Percentiles rank a stretch among this genome's conserved stretches.
These are phyloP conservation scores for Nautilus pompilius DNA, from an alignment of 1,140 invertebrate species.

Conservation along the genomic window DNA sequence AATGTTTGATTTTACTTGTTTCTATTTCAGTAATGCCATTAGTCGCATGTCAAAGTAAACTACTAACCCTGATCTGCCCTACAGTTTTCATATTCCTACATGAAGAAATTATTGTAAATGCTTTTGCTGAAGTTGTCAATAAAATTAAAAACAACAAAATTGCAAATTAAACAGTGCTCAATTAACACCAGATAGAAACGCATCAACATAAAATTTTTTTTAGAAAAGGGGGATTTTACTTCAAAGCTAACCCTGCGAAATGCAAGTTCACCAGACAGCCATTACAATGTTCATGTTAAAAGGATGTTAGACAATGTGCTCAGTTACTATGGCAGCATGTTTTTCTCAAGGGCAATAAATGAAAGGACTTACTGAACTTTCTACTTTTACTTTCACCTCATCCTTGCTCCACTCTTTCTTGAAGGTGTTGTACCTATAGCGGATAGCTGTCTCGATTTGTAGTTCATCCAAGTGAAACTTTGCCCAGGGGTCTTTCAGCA, in stretches of 20 bases:
- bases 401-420: slow-evolving; percentile 44
- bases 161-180: too few species aligned
- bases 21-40: too few species aligned
- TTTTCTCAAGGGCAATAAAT: neutral
- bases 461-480: slow-evolving; percentile 41
- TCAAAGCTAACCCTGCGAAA: neutral
- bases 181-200: neutral
- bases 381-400: slow-evolving; percentile 45
- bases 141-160: too few species aligned
- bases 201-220: neutral
- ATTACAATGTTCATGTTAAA: neutral
- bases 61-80: too few species aligned
- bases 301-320: neutral
- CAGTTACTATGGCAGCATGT: neutral
- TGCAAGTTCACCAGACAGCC: neutral
- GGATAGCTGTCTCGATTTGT: slow-evolving; percentile 30
- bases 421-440: slow-evolving; percentile 47
- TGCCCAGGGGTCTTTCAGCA: slow-evolving; percentile 42
- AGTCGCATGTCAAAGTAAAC: too few species aligned
- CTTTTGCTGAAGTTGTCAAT: too few species aligned
- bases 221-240: neutral
- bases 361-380: slow-evolving; percentile 33
- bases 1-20: too few species aligned
- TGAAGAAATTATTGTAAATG: too few species aligned
- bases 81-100: too few species aligned